Conservation (phyloP, 2,113 vertebrate species). For the Ascaphus truei region DNA sequence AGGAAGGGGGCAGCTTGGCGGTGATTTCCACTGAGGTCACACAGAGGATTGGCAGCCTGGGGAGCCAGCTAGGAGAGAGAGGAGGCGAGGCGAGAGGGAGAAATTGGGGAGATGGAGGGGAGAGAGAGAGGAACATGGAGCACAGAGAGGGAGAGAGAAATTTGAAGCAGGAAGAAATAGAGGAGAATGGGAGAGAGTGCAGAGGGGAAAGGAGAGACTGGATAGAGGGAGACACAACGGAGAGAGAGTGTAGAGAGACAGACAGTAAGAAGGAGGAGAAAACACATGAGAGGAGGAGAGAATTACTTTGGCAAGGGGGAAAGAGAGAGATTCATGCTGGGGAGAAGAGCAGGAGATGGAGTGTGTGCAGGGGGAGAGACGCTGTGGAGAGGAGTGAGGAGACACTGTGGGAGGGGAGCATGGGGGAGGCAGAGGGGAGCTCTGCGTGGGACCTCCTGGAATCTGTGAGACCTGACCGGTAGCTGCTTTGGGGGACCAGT, state of each 20-base stretch:
- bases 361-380: neutral
- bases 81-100: neutral
- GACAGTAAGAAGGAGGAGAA: no score
- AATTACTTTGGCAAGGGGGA: neutral
- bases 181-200: neutral
- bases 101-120: no score
- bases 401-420: neutral
- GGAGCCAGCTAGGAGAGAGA: neutral
- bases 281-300: no score
- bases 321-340: neutral
- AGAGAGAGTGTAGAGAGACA: neutral
- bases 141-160: neutral
- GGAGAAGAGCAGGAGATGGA: neutral
- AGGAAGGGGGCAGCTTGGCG: neutral
- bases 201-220: neutral
- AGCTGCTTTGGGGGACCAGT: neutral
- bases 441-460: constrained; percentile 17
- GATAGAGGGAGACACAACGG: neutral
- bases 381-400: neutral
- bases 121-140: neutral
- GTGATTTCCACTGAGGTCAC: neutral
- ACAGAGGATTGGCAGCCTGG: neutral
- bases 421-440: neutral
- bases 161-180: neutral
- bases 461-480: neutral